Conservation (phyloP, 2,888 invertebrate species). For the Phaedon cochleariae region DNA sequence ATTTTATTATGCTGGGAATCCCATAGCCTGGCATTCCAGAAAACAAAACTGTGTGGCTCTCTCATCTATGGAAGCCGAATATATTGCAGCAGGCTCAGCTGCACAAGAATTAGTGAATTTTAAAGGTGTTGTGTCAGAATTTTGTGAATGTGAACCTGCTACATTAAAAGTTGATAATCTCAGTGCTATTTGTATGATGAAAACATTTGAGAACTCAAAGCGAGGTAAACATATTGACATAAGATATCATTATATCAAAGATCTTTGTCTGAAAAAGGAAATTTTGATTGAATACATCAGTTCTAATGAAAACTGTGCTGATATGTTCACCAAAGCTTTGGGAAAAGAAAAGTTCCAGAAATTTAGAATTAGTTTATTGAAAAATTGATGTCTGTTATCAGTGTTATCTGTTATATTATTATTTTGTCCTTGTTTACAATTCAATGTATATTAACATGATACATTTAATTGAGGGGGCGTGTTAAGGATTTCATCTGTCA, state of each 20-base stretch:
- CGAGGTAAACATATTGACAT: conserved; percentile 9
- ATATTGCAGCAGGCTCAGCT: conserved; percentile 29
- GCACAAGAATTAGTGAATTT: too few species aligned
- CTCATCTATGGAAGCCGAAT: conserved; percentile 37
- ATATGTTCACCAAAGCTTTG: conserved; percentile 11
- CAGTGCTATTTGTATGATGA: conserved; percentile 19
- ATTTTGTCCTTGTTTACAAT: not conserved
- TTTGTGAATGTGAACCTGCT: conserved; percentile 8
- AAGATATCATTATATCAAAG: conserved; percentile 12
- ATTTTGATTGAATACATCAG: not conserved
- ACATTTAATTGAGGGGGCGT: too few species aligned
- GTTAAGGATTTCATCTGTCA: too few species aligned
- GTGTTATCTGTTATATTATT: too few species aligned
- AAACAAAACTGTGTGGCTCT: too few species aligned
- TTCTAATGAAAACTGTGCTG: not conserved
- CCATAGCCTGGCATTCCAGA: too few species aligned
- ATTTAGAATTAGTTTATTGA: too few species aligned
- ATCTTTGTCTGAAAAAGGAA: conserved; percentile 6
- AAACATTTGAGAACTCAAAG: conserved; percentile 21
- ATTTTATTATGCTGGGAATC: conserved; percentile 32
- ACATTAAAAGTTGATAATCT: conserved; percentile 20
- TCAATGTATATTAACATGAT: too few species aligned
- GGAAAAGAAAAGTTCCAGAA: not conserved
- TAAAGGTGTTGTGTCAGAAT: conserved; percentile 12
- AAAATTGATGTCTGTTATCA: too few species aligned